A percentile compares a stretch with the other conserved stretches of the same genome.
Evolutionary conservation across 1,140 invertebrate species (phyloP).

Genomic region (Caenorhabditis elegans): WBcel235 BX284602.5:6348501-6349000

Average conservation of each 20-base stretch:
- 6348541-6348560: background rate
- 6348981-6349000: no score
- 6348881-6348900: no score
- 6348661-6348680: background rate
- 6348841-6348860: no score
- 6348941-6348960: no score
- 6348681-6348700: background rate
- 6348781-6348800: background rate
- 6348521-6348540: background rate
- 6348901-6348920: no score
- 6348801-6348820: no score
- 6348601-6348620: background rate
- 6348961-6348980: no score
- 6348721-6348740: background rate
- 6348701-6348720: background rate
- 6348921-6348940: no score
- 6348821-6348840: no score
- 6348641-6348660: background rate
- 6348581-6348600: slow-evolving; percentile 31
- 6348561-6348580: background rate
- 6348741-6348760: background rate
- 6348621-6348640: background rate
- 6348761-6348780: background rate
- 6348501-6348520: slow-evolving; percentile 27
- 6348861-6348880: no score